Evolutionary conservation across 2,888 invertebrate species (phyloP).

Genomic region (Lomographa bimaculata): DNA sequence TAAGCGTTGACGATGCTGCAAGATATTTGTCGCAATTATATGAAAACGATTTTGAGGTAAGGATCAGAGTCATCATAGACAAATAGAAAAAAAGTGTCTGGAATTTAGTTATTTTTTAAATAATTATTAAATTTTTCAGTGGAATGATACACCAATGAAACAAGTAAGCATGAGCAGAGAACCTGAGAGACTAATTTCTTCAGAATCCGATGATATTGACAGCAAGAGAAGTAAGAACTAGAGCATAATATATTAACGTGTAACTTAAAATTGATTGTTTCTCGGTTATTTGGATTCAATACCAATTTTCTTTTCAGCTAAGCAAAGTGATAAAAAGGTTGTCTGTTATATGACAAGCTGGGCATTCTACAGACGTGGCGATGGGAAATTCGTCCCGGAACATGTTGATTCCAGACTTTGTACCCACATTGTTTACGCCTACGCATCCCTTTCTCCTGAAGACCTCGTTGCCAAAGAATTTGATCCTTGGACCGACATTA

Average conservation of each 20-base stretch:
- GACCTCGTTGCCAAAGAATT: constrained; percentile 90
- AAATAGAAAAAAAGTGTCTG: no score
- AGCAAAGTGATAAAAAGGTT: constrained; percentile 78
- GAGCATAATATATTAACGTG: no score
- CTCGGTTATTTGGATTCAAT: no score
- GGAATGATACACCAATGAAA: constrained; percentile 52
- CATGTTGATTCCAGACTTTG: constrained; percentile 92
- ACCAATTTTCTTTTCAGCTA: no score
- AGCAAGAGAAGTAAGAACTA: constrained; percentile 56
- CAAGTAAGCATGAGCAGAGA: constrained; percentile 42
- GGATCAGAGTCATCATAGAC: no score
- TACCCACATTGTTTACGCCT: constrained; percentile 95
- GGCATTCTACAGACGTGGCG: constrained; percentile 92
- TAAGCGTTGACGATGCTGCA: constrained; percentile 69
- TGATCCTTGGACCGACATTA: constrained; percentile 94
- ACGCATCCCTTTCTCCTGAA: constrained; percentile 93
- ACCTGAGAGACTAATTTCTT: constrained; percentile 42
- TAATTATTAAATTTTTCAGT: no score
- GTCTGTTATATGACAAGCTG: constrained; percentile 95
- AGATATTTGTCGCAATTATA: constrained; percentile 65
- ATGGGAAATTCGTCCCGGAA: constrained; percentile 94
- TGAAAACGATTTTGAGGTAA: constrained; percentile 71
- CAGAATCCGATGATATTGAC: constrained; percentile 42
- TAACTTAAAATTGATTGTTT: no score
- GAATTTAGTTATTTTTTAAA: no score